These are phyloP conservation scores for Tortricodes alternella DNA, from an alignment of 2,888 invertebrate genomes.

Conservation along the genomic window DNA sequence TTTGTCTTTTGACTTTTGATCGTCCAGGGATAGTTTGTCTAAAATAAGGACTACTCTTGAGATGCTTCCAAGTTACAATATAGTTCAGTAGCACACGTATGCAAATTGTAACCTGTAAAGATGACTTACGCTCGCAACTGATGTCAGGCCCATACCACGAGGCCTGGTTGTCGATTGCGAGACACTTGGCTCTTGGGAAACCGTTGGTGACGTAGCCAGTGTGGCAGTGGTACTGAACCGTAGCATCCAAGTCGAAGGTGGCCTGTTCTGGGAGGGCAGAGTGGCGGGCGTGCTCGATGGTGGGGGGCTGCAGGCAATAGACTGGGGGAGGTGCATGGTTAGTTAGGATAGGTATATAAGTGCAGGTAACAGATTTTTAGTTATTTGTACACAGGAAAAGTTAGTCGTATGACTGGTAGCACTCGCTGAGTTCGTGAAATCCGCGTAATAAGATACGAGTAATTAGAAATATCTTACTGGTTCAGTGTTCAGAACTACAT, in stretches of 20 bases:
- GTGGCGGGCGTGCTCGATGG: slow-evolving; percentile 92
- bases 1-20: too few relatives aligned
- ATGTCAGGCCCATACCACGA: slow-evolving; percentile 99
- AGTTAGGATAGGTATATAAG: slow-evolving; percentile 2
- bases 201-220: slow-evolving; percentile 97
- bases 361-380: not conserved
- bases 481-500: too few relatives aligned
- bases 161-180: slow-evolving; percentile 93
- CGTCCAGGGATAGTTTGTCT: too few relatives aligned
- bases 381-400: not conserved
- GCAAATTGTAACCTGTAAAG: too few relatives aligned
- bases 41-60: too few relatives aligned
- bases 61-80: too few relatives aligned
- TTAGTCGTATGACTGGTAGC: too few relatives aligned
- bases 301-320: slow-evolving; percentile 93
- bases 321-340: slow-evolving; percentile 63
- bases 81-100: too few relatives aligned
- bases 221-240: slow-evolving; percentile 95
- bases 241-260: slow-evolving; percentile 94
- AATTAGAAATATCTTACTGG: too few relatives aligned
- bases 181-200: slow-evolving; percentile 95
- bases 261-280: slow-evolving; percentile 94
- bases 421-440: too few relatives aligned
- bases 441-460: too few relatives aligned
- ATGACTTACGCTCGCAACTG: slow-evolving; percentile 93